These are phyloP conservation scores for Helogale parvula DNA, from an alignment of 2,113 vertebrate genomes.

Conservation along the genomic window DNA sequence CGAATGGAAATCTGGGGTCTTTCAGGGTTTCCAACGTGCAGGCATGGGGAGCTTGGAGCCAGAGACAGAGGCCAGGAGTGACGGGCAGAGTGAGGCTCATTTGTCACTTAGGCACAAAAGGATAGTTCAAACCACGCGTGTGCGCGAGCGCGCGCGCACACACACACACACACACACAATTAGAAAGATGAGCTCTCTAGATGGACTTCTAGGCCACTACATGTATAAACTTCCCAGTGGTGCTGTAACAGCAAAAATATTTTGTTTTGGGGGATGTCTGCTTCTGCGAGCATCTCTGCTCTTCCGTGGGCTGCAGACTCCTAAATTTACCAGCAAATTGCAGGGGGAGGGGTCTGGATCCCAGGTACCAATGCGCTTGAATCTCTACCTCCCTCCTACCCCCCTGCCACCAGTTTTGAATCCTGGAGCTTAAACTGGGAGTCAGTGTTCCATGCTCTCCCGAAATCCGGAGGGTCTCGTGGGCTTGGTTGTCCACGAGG, in stretches of 20 bases:
- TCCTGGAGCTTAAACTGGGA: not conserved
- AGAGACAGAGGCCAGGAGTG: not conserved
- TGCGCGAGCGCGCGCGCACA: too few relatives aligned
- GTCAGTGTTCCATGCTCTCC: accelerated
- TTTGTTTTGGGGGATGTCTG: accelerated
- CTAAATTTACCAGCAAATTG: accelerated
- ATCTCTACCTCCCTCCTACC: accelerated
- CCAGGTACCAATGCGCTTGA: not conserved
- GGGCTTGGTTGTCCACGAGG: not conserved
- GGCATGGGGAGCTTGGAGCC: accelerated
- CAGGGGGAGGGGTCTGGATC: not conserved
- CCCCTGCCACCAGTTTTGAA: not conserved
- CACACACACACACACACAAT: not conserved
- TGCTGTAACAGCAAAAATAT: too few relatives aligned
- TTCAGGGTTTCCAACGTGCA: accelerated
- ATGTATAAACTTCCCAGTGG: not conserved
- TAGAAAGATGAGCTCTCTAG: not conserved
- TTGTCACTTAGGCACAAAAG: not conserved
- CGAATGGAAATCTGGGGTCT: not conserved
- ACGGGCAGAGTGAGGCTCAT: not conserved
- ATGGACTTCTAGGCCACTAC: not conserved
- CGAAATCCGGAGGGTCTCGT: not conserved
- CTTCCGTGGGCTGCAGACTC: too few relatives aligned
- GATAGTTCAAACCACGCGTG: not conserved
- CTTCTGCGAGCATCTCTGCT: not conserved